A percentile compares a stretch with the other conserved stretches of the same genome.
phyloP scores from a whole-genome alignment of 2,888 invertebrate genomes.

The Oasisia sp. region DNA sequence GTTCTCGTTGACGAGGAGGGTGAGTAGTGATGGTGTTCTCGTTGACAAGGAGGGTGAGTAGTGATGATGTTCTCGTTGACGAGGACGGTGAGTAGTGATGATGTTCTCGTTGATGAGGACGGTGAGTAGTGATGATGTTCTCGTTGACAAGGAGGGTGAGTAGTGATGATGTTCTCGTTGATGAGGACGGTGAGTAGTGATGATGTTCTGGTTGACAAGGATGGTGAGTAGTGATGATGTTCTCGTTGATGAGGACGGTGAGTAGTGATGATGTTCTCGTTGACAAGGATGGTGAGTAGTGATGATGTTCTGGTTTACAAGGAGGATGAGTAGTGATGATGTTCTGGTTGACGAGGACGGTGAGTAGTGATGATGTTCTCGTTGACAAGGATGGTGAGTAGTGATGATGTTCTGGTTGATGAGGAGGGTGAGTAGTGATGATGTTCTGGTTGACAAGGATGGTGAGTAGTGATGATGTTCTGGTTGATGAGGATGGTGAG shows the following conservation, averaged over 20 bases:
- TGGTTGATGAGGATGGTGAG: conserved; percentile 27
- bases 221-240: conserved; percentile 48
- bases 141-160: conserved; percentile 27
- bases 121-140: conserved; percentile 49
- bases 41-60: conserved; percentile 24
- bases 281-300: conserved; percentile 21
- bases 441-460: conserved; percentile 48
- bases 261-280: conserved; percentile 50
- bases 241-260: conserved; percentile 27
- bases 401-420: conserved; percentile 50
- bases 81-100: conserved; percentile 5
- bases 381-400: conserved; percentile 24
- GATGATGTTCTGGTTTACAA: conserved; percentile 49
- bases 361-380: conserved; percentile 49
- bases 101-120: conserved; percentile 50
- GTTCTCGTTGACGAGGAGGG: conserved; percentile 26
- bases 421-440: conserved; percentile 1
- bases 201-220: conserved; percentile 49
- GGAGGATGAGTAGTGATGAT: conserved; percentile 48
- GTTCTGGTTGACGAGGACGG: conserved; percentile 26
- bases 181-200: conserved; percentile 18
- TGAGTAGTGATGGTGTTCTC: conserved; percentile 25
- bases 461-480: conserved; percentile 49
- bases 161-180: conserved; percentile 49
- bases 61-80: conserved; percentile 50